phyloP scores from a whole-genome alignment of 1,140 invertebrate species.

The Metopolophium dirhodum region DNA sequence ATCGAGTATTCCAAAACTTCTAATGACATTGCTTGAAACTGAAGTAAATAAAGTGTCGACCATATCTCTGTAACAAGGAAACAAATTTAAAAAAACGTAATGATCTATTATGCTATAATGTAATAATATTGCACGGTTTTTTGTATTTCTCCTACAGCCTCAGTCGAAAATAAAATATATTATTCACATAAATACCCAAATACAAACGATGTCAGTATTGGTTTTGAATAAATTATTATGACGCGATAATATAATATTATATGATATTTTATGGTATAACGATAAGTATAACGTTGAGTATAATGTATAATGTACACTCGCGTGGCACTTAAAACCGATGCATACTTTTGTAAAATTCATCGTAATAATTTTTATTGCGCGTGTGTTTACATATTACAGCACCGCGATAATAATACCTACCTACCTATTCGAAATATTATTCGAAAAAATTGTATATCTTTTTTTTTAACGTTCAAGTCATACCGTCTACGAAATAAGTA shows the following conservation, averaged over 20 bases:
- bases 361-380: not conserved
- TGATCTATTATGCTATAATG: not conserved
- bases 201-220: not conserved
- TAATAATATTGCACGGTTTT: not conserved
- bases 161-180: not conserved
- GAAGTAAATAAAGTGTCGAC: too few relatives aligned
- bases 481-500: not conserved
- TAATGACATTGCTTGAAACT: not conserved
- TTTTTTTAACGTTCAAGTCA: not conserved
- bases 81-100: not conserved
- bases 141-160: not conserved
- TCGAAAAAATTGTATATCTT: not conserved
- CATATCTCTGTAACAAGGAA: not conserved
- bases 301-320: not conserved
- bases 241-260: not conserved
- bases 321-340: not conserved
- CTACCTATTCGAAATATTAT: not conserved
- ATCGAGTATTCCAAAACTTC: not conserved
- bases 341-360: not conserved
- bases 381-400: not conserved
- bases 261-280: not conserved
- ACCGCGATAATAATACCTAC: not conserved
- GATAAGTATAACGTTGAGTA: not conserved
- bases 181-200: not conserved
- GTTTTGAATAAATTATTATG: conserved; percentile 26